Percentiles rank a stretch among this genome's conserved stretches.
Conservation (phyloP, 2,888 invertebrate species). For the Apamea epomidion region DNA sequence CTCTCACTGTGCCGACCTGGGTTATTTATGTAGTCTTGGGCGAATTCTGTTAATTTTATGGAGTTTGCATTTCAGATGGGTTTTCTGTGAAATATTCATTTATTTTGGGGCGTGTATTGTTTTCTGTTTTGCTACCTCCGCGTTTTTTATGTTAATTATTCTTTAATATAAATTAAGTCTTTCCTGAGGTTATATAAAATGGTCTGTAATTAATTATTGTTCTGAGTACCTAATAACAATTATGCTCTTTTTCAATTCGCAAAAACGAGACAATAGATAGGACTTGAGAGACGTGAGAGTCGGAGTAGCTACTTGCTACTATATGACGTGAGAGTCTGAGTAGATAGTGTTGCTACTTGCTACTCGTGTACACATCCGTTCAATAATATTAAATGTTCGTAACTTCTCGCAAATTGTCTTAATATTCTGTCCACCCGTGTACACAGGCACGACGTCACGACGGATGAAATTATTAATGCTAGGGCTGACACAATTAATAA, state of each 20-base stretch:
- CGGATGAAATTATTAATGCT: conserved; percentile 19
- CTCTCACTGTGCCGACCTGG: conserved; percentile 20
- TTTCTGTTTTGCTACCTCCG: conserved; percentile 14
- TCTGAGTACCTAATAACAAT: neutral
- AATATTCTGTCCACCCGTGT: conserved; percentile 45
- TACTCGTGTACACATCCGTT: conserved; percentile 17
- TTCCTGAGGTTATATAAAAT: conserved; percentile 13
- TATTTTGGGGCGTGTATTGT: conserved; percentile 21
- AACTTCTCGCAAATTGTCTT: conserved; percentile 36
- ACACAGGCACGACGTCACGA: conserved; percentile 16
- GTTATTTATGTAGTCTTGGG: conserved; percentile 37
- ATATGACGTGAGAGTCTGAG: neutral
- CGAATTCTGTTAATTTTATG: conserved; percentile 39
- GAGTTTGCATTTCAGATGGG: conserved; percentile 48
- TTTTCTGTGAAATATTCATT: conserved; percentile 32
- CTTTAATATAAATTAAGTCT: conserved; percentile 9
- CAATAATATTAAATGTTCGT: conserved; percentile 41
- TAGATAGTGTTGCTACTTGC: neutral
- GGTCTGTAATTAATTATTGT: neutral
- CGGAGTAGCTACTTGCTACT: neutral
- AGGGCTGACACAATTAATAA: conserved; percentile 12
- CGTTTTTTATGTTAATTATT: conserved; percentile 27
- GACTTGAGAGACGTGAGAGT: neutral
- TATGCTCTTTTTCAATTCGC: neutral
- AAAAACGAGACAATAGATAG: neutral